phyloP scores from a whole-genome alignment of 2,888 invertebrate genomes.

The Ophraella communa region DNA sequence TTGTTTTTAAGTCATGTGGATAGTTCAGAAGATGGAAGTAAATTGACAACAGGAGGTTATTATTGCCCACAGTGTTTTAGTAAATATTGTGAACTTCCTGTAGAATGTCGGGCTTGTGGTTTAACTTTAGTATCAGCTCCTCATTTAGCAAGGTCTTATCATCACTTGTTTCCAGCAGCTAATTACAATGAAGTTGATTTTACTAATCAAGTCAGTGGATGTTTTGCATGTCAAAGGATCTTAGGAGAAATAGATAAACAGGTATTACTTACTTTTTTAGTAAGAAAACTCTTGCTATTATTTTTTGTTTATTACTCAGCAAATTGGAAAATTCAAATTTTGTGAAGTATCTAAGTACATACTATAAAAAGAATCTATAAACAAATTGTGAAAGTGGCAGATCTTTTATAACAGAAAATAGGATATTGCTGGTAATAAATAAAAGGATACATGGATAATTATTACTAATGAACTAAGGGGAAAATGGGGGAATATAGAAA shows the following conservation, averaged over 20 bases:
- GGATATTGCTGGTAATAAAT: too few relatives aligned
- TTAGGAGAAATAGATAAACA: constrained; percentile 75
- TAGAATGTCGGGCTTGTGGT: constrained; percentile 95
- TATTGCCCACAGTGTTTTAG: constrained; percentile 95
- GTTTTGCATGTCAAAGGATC: constrained; percentile 78
- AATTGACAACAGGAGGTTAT: constrained; percentile 78
- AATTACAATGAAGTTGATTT: constrained; percentile 78
- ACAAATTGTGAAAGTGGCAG: too few relatives aligned
- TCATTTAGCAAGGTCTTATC: constrained; percentile 96
- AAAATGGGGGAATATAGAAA: too few relatives aligned
- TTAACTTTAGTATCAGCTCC: constrained; percentile 97
- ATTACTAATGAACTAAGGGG: too few relatives aligned
- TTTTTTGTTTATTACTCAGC: too few relatives aligned
- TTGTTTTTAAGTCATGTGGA: constrained; percentile 78
- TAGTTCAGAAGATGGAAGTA: constrained; percentile 70
- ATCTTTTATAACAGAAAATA: too few relatives aligned
- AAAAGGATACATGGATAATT: too few relatives aligned
- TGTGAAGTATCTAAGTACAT: too few relatives aligned
- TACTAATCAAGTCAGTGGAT: constrained; percentile 66
- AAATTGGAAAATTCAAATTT: too few relatives aligned
- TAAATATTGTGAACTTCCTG: constrained; percentile 97
- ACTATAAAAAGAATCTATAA: too few relatives aligned
- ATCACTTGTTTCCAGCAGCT: constrained; percentile 94
- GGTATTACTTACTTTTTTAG: constrained; percentile 56
- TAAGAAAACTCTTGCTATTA: too few relatives aligned